Conservation (phyloP, 2,888 invertebrate species). For the Sphaerophoria taeniata region DNA sequence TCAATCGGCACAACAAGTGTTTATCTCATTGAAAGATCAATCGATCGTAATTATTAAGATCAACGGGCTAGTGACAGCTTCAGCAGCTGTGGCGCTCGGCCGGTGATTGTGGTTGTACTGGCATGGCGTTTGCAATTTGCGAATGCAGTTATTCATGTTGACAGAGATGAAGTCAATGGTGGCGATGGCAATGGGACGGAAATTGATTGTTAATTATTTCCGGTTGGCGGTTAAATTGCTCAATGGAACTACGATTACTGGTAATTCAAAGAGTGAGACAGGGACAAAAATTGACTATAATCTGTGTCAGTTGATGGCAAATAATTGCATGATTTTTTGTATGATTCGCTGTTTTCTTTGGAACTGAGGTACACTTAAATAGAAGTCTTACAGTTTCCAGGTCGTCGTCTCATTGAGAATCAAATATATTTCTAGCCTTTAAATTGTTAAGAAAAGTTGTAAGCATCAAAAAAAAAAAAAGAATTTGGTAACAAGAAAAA, state of each 20-base stretch:
- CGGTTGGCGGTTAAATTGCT: slow-evolving; percentile 42
- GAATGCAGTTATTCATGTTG: slow-evolving; percentile 39
- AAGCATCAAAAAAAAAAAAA: neutral
- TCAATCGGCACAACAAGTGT: slow-evolving; percentile 34
- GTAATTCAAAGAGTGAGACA: neutral
- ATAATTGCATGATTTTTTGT: slow-evolving; percentile 9
- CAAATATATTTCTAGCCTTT: neutral
- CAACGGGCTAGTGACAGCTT: slow-evolving; percentile 6
- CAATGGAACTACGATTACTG: slow-evolving; percentile 4
- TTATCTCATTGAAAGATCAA: slow-evolving; percentile 54
- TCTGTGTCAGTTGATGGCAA: slow-evolving; percentile 19
- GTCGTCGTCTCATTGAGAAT: too few relatives aligned
- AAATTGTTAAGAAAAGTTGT: neutral
- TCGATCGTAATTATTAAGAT: slow-evolving; percentile 67
- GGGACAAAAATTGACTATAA: neutral
- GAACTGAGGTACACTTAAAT: too few relatives aligned
- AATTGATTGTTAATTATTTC: slow-evolving; percentile 70
- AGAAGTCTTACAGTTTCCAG: too few relatives aligned
- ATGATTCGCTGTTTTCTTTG: neutral
- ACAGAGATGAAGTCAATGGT: slow-evolving; percentile 15
- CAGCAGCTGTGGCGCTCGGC: neutral
- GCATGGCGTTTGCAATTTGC: slow-evolving; percentile 8
- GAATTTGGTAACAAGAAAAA: neutral
- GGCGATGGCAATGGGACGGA: slow-evolving; percentile 38
- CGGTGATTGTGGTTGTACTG: too few relatives aligned